Evolutionary conservation across 2,797 vertebrate genomes (phyloP), one percentile per base, ranked within the genome.

Genomic region (Hypotaenidia okinawae): DNA sequence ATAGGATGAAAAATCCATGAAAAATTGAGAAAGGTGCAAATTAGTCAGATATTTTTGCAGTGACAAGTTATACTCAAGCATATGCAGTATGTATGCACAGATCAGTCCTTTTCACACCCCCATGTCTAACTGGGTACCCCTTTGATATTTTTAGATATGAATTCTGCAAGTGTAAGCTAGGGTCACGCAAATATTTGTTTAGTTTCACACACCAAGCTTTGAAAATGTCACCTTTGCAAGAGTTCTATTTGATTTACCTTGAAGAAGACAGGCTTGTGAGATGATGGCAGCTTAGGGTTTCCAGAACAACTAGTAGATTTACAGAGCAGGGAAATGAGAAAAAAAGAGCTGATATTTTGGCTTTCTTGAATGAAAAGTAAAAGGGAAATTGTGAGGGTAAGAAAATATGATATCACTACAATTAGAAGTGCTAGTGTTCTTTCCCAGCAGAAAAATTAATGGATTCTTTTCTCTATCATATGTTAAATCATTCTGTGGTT

Each of bases 361-460:
- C 47, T 86, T 87, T 77, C 61, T 41, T 69, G n/a, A 87, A 49
- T 6, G 30, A 76, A 80, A 88, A 91, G 30, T 41, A 70, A 95
- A 95, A 92, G 93, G 77, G 55, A 88, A 88, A 78, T 63, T 55
- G 16, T 43, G 15, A 84, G 51, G 68, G 24, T 59, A 93, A 78
- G 87, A 92, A 94, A 68, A 72, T 37, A 82, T 23, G 24, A 64
- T 0, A 0, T 55, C 0, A 0, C 32, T 28, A 6, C 37, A 12
- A 58, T 76, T 63, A 82, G 73, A 92, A 79, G 27, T 30, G 49
- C 35, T 32, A 13, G 19, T 54, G 27, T 11, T 77, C 37, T 58
- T 63, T 74, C n/a, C 52, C 83, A 95, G 63, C n/a, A 69, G 49
- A 76, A 80, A 73, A 70, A 35, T 7, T 18, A 87, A 52, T 3